phyloP scores from a whole-genome alignment of 2,113 vertebrate species.

The Noctilio leporinus region DNA sequence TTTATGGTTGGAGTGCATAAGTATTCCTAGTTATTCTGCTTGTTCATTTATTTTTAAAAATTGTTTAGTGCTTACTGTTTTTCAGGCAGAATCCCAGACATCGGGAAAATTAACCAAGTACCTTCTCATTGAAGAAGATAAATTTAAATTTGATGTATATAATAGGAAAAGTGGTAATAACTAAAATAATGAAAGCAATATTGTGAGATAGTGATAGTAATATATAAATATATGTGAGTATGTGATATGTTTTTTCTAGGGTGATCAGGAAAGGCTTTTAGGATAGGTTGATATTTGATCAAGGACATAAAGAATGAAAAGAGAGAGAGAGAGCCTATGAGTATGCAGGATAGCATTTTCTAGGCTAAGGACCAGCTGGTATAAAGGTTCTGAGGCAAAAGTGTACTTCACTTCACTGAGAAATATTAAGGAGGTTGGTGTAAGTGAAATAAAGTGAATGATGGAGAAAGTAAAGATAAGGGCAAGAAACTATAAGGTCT shows the following conservation, averaged over 20 bases:
- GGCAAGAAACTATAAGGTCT: background rate
- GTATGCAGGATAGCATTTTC: background rate
- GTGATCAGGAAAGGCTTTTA: background rate
- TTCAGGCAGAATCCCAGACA: background rate
- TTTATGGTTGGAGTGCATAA: background rate
- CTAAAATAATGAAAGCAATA: background rate
- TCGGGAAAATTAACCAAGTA: background rate
- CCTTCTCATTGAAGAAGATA: background rate
- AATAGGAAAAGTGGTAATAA: background rate
- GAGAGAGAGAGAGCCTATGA: background rate
- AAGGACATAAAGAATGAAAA: background rate
- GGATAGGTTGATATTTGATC: background rate
- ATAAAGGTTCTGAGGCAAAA: background rate
- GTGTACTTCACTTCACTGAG: background rate
- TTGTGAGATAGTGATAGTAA: background rate
- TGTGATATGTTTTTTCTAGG: background rate
- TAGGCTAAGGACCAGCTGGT: background rate
- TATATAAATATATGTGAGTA: background rate
- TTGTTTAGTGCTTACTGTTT: background rate
- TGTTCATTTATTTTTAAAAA: background rate
- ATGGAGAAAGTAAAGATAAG: background rate
- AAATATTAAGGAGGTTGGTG: background rate
- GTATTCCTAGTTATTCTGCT: background rate
- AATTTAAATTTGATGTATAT: background rate
- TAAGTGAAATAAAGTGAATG: background rate